Conservation (phyloP, 2,113 vertebrate genomes). For the Orthonyx spaldingii region DNA sequence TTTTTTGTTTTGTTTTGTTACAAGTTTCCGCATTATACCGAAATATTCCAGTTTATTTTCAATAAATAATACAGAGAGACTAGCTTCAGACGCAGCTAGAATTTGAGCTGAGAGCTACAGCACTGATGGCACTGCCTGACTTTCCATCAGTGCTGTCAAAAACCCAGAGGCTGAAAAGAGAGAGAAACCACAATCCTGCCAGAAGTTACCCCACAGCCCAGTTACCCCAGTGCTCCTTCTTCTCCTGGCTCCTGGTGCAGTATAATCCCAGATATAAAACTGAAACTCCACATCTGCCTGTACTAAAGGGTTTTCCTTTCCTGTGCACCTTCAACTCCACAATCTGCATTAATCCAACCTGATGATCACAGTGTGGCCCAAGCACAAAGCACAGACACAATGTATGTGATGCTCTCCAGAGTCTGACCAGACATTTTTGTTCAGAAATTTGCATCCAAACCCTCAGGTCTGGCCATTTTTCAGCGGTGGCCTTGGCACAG, state of each 20-base stretch:
- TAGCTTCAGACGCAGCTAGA: not conserved
- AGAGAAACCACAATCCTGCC: not conserved
- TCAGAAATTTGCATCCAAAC: not conserved
- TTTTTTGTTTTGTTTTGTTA: not conserved
- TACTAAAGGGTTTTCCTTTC: not conserved
- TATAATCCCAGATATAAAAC: not conserved
- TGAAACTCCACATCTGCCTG: not conserved
- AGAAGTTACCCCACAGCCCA: not conserved
- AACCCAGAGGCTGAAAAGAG: not conserved
- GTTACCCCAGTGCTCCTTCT: not conserved
- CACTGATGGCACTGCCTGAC: not conserved
- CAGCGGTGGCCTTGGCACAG: not conserved
- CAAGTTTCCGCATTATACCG: not conserved
- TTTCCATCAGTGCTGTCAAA: not conserved
- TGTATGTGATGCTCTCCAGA: accelerated
- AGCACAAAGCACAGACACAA: not conserved
- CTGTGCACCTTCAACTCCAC: not conserved
- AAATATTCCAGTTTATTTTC: not conserved
- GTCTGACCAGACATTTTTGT: not conserved
- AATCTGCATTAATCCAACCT: not conserved
- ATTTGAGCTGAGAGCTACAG: not conserved
- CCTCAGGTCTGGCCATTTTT: not conserved
- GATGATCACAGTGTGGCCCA: not conserved
- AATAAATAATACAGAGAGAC: not conserved
- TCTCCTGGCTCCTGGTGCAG: not conserved